Evolutionary conservation across 2,888 invertebrate species (phyloP).

Genomic region (Yponomeuta sedellus): DNA sequence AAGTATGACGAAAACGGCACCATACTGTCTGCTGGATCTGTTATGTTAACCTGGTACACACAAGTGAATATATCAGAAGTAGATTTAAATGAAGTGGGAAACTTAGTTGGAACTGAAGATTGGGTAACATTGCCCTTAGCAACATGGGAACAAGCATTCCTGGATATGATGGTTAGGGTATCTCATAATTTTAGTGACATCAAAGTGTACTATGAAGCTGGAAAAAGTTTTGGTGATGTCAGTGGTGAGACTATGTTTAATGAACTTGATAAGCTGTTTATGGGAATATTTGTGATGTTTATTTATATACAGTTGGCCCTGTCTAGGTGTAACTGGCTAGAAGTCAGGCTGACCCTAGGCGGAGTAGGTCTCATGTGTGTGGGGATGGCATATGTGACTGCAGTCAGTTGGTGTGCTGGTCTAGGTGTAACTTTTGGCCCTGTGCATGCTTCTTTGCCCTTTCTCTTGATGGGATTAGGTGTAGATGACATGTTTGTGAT

Average conservation of each 20-base stretch:
- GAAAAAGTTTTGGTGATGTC: conserved; percentile 85
- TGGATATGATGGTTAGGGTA: conserved; percentile 55
- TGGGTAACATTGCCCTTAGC: conserved; percentile 80
- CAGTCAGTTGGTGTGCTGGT: conserved; percentile 83
- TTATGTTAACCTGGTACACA: conserved; percentile 80
- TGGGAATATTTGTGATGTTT: conserved; percentile 84
- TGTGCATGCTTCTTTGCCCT: conserved; percentile 88
- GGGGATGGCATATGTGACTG: conserved; percentile 82
- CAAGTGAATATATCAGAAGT: conserved; percentile 81
- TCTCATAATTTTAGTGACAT: conserved; percentile 46
- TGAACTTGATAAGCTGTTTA: conserved; percentile 81
- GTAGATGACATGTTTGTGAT: conserved; percentile 93
- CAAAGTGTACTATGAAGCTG: conserved; percentile 75
- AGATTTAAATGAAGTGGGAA: conserved; percentile 80
- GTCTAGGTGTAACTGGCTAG: conserved; percentile 84
- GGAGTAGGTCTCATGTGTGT: conserved; percentile 82
- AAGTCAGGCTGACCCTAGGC: conserved; percentile 81
- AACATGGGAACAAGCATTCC: conserved; percentile 78
- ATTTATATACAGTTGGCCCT: conserved; percentile 84
- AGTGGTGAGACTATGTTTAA: conserved; percentile 82
- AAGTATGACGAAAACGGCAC: conserved; percentile 75
- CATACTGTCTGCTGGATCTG: conserved; percentile 78
- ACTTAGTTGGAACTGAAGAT: conserved; percentile 84
- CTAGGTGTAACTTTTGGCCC: conserved; percentile 86
- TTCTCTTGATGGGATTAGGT: conserved; percentile 87